Conservation (phyloP, 2,113 vertebrate genomes). For the Bubo scandiacus region DNA sequence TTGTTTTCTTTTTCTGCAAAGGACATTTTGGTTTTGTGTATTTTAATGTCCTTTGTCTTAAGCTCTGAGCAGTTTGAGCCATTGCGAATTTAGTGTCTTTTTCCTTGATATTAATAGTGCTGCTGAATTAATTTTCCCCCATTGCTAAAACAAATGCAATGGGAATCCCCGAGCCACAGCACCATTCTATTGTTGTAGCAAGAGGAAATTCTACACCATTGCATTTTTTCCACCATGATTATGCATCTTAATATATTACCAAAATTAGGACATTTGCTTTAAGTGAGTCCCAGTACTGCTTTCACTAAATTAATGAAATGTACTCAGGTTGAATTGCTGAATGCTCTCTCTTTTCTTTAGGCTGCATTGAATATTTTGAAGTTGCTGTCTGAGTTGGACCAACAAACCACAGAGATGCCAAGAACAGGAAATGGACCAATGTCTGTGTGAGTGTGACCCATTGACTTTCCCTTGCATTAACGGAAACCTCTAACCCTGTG, state of each 20-base stretch:
- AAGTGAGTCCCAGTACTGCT: neutral
- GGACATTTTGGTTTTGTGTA: neutral
- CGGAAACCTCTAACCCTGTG: neutral
- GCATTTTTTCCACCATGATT: neutral
- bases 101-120: neutral
- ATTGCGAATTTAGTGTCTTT: neutral
- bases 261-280: neutral
- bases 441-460: conserved; percentile 85
- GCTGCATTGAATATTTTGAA: conserved; percentile 97
- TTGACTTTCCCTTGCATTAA: neutral
- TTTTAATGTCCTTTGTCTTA: neutral
- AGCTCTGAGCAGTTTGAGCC: neutral
- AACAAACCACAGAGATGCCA: conserved; percentile 86
- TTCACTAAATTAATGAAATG: neutral
- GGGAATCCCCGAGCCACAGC: neutral
- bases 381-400: conserved; percentile 95
- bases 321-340: neutral
- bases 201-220: neutral
- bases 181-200: neutral
- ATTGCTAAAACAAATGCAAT: neutral
- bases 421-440: conserved; percentile 94
- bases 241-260: neutral
- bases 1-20: neutral
- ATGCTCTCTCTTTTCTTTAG: conserved; percentile 63
- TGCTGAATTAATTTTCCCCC: neutral